Evolutionary conservation across 2,888 invertebrate genomes (phyloP).

Genomic region (Theristus sp.): DNA sequence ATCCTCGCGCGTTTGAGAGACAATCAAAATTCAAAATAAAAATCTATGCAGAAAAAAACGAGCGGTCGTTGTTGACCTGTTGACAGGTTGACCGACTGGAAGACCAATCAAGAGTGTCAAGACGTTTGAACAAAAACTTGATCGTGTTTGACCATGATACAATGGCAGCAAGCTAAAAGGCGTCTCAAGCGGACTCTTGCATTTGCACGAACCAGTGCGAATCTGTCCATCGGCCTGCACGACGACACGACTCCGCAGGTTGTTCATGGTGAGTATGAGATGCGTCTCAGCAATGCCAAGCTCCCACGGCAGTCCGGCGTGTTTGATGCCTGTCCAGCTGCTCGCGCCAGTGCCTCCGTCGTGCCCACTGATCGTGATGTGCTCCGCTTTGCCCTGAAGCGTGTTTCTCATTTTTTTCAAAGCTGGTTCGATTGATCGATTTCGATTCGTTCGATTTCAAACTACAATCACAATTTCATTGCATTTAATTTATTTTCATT

Average conservation of each 20-base stretch:
- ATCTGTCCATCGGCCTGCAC: conserved; percentile 92
- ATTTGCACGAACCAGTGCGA: conserved; percentile 49
- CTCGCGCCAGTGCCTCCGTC: conserved; percentile 98
- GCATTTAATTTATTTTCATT: neutral
- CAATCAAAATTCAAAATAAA: too few species aligned
- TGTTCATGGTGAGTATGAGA: conserved; percentile 44
- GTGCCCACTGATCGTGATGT: conserved; percentile 93
- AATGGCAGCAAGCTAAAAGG: neutral
- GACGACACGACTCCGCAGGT: conserved; percentile 59
- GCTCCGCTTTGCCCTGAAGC: conserved; percentile 76
- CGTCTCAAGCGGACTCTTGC: neutral
- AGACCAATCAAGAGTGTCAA: too few species aligned
- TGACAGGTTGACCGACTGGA: too few species aligned
- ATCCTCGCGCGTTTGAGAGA: neutral
- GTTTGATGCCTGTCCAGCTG: conserved; percentile 92
- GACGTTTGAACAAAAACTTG: too few species aligned
- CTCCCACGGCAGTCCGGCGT: conserved; percentile 87
- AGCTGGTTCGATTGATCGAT: neutral
- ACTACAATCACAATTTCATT: too few species aligned
- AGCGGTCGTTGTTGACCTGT: too few species aligned
- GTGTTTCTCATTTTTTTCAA: neutral
- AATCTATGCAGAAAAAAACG: too few species aligned
- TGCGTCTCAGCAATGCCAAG: conserved; percentile 94
- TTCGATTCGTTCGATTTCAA: too few species aligned
- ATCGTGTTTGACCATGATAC: too few species aligned